Evolutionary conservation across 2,888 invertebrate species (phyloP).

Genomic region (Punctoribates punctum): DNA sequence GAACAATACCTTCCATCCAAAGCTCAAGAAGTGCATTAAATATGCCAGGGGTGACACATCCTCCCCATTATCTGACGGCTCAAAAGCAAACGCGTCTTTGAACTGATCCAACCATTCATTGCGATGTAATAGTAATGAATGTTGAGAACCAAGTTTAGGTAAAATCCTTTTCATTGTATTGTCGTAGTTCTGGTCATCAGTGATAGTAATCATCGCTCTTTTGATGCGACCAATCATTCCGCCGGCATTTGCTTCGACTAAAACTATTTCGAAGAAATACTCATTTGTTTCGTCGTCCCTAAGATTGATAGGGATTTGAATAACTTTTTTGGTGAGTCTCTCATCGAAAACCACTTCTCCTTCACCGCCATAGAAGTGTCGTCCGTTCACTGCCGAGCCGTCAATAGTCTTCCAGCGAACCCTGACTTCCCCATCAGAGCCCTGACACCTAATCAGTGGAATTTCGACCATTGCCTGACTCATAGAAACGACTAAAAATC

Average conservation of each 20-base stretch:
- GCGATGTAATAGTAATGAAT: slow-evolving; percentile 51
- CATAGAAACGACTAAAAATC: slow-evolving; percentile 60
- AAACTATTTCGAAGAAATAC: slow-evolving; percentile 61
- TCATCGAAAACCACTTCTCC: slow-evolving; percentile 57
- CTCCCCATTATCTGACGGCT: slow-evolving; percentile 58
- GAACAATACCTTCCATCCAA: slow-evolving; percentile 61
- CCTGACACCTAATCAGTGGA: slow-evolving; percentile 57
- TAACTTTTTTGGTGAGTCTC: slow-evolving; percentile 56
- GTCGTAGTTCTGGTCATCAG: slow-evolving; percentile 57
- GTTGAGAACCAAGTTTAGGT: not conserved
- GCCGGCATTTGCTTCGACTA: slow-evolving; percentile 56
- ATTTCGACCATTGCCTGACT: slow-evolving; percentile 57
- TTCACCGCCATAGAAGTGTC: slow-evolving; percentile 59
- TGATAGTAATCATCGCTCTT: slow-evolving; percentile 58
- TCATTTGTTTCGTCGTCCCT: slow-evolving; percentile 62
- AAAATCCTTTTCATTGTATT: slow-evolving; percentile 23
- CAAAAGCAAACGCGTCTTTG: slow-evolving; percentile 48
- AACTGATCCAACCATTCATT: slow-evolving; percentile 58
- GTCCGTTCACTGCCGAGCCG: slow-evolving; percentile 58
- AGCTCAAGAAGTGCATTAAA: slow-evolving; percentile 60
- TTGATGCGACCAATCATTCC: slow-evolving; percentile 57
- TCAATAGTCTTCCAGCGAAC: slow-evolving; percentile 60
- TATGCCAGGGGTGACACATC: slow-evolving; percentile 59
- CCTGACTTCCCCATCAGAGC: slow-evolving; percentile 59
- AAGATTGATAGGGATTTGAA: slow-evolving; percentile 60